Evolutionary conservation across 2,113 vertebrate species (phyloP), one percentile per base, ranked within the genome.

Genomic region (Myiozetetes cayanensis): DNA sequence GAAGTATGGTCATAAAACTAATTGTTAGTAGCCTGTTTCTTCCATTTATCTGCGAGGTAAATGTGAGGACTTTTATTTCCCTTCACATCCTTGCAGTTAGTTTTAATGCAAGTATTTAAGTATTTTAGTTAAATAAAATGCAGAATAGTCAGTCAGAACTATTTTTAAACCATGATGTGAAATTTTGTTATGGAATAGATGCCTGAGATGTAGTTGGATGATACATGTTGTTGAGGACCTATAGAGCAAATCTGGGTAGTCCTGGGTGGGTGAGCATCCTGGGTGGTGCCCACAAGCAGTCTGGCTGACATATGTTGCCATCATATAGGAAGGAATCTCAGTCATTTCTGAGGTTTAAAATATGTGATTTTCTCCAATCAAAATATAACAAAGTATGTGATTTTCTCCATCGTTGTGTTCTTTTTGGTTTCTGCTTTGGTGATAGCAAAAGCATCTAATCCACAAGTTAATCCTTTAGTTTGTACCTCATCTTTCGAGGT

Each of bases 1-100:
- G 90, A 96, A 95, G 77, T 82, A 73, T 22, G 46, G 37, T 74
- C 52, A 49, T 71, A 61, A 93, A 96, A 95, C 89, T 78, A 91
- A 46, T 95, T 93, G 53, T 72, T 93, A 88, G 37, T 88, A 90
- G n/a, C 74, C n/a, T 84, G 6, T 63, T 72, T 86, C 43, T 93
- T 85, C 37, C 72, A 74, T 85, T 94, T 94, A 83, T 50, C 55
- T 91, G 41, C 13, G 53, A 92, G 35, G n/a, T n/a, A n/a, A n/a
- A n/a, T n/a, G n/a, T 35, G 53, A 87, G 46, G 74, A 55, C 71
- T 92, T 92, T 62, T 72, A 61, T 78, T 94, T 89, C 39, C 30
- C 35, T 82, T 94, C 23, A 2, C 65, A 35, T 52, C 18, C 46
- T 79, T 85, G 39, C 24, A 68, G 22, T 33, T 68, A 55, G 12